Conservation (phyloP, 2,113 vertebrate species). For the Fulica atra region DNA sequence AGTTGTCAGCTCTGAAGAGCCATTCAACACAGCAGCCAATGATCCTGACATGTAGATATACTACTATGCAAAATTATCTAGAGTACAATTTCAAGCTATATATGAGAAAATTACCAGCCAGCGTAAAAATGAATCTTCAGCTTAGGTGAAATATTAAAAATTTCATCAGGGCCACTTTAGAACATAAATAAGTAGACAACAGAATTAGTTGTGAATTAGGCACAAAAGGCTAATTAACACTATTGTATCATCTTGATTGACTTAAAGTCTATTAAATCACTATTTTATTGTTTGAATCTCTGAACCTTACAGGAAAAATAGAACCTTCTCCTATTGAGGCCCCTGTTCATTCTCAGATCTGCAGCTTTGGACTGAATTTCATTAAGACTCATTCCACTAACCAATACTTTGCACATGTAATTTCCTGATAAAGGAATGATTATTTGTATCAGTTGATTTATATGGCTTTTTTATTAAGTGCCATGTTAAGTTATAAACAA, state of each 20-base stretch:
- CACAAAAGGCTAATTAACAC: conserved; percentile 78
- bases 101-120: conserved; percentile 76
- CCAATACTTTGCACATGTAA: conserved; percentile 45
- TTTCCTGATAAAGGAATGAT: conserved; percentile 55
- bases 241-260: conserved; percentile 75
- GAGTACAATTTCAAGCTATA: conserved; percentile 74
- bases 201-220: conserved; percentile 73
- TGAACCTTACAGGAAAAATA: conserved; percentile 59
- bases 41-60: conserved; percentile 85
- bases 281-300: conserved; percentile 72
- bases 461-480: conserved; percentile 49
- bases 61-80: conserved; percentile 72
- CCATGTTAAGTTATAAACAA: conserved; percentile 49
- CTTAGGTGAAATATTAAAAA: conserved; percentile 71
- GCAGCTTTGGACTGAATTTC: conserved; percentile 53
- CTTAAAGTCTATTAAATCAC: conserved; percentile 74
- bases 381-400: conserved; percentile 53
- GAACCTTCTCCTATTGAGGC: conserved; percentile 55
- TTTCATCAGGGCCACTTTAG: conserved; percentile 72
- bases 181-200: conserved; percentile 77
- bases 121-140: conserved; percentile 65
- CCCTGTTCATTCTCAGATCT: conserved; percentile 13
- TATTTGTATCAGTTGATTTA: conserved; percentile 43
- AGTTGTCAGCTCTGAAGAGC: conserved; percentile 87
- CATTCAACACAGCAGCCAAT: conserved; percentile 79